Evolutionary conservation across 2,888 invertebrate species (phyloP).

Genomic region (Hymenopus coronatus): DNA sequence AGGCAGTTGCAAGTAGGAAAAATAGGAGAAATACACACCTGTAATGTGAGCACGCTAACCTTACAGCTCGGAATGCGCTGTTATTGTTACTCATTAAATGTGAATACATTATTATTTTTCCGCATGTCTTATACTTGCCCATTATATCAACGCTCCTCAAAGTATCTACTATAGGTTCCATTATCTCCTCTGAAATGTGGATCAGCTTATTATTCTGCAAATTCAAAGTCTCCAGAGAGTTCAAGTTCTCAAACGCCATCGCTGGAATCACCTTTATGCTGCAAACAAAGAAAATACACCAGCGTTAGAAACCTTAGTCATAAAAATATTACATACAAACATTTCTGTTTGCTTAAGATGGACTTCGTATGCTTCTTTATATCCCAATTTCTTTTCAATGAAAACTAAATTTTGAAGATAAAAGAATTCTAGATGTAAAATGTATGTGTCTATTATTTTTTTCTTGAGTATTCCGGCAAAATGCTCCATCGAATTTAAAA

Average conservation of each 20-base stretch:
- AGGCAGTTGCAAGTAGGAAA: no score
- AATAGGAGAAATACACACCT: no score
- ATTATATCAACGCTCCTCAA: constrained; percentile 83
- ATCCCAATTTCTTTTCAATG: not conserved
- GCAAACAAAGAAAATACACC: constrained; percentile 39
- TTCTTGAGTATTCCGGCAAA: no score
- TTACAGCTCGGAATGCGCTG: no score
- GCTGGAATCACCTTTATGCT: constrained; percentile 81
- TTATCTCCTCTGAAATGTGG: constrained; percentile 81
- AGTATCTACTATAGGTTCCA: constrained; percentile 85
- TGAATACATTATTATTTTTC: not conserved
- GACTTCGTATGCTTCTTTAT: not conserved
- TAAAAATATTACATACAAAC: not conserved
- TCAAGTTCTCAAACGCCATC: constrained; percentile 82
- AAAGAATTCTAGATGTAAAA: no score
- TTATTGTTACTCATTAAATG: no score
- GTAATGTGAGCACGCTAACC: no score
- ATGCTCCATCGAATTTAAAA: no score
- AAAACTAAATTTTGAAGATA: no score
- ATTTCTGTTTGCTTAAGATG: not conserved
- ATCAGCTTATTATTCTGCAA: constrained; percentile 84
- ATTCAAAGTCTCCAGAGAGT: constrained; percentile 83
- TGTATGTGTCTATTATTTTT: no score
- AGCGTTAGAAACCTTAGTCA: not conserved
- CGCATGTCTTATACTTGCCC: constrained; percentile 56